phyloP scores from a whole-genome alignment of 2,888 invertebrate species.

The Drosophila mimica region DNA sequence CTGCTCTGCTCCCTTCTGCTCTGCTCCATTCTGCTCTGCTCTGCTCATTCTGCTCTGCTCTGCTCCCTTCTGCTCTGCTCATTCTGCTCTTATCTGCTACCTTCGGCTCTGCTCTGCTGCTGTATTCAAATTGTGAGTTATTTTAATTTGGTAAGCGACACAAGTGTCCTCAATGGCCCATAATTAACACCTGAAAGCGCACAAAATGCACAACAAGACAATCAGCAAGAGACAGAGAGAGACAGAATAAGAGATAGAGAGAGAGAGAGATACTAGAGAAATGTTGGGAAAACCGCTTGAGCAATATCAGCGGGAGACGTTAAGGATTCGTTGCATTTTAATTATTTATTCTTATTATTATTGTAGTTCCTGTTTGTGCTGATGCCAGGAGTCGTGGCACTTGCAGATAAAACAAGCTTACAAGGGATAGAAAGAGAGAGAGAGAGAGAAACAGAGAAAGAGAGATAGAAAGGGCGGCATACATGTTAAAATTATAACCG shows the following conservation, averaged over 20 bases:
- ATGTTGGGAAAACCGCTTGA: not conserved
- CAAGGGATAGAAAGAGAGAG: not conserved
- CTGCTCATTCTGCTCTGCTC: not conserved
- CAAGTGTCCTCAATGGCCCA: constrained; percentile 49
- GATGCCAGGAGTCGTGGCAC: constrained; percentile 3
- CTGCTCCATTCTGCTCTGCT: not conserved
- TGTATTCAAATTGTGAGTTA: constrained; percentile 22
- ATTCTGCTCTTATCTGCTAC: no score
- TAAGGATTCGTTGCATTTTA: constrained; percentile 45
- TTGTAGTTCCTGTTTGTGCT: constrained; percentile 30
- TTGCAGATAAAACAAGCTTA: constrained; percentile 2
- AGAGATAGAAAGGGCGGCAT: not conserved
- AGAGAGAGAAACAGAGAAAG: not conserved
- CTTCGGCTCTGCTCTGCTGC: not conserved
- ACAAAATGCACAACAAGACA: constrained; percentile 31
- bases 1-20: not conserved
- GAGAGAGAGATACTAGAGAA: not conserved
- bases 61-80: not conserved
- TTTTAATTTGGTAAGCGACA: constrained; percentile 55
- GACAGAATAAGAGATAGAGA: not conserved
- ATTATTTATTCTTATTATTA: constrained; percentile 56
- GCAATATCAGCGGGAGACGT: not conserved
- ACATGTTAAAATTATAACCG: constrained; percentile 35
- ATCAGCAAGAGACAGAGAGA: not conserved
- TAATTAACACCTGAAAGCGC: constrained; percentile 62